Evolutionary conservation across 1,140 invertebrate species (phyloP), one percentile per base, ranked within the genome.

Genomic region (Musca vetustissima): DNA sequence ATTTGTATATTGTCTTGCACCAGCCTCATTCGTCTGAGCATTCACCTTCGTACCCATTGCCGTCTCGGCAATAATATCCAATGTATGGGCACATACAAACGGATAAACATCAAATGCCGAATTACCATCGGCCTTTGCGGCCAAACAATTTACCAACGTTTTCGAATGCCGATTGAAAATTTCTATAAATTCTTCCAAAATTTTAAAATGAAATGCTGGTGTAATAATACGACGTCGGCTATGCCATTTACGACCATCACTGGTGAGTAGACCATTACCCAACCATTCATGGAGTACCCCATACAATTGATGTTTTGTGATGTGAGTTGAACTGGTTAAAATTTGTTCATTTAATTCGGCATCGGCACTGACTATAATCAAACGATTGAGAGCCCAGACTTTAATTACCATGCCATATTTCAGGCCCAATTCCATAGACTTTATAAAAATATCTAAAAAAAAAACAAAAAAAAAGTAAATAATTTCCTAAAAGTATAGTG

Each of bases 121-220:
- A 32, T 67, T 64, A 14, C 74, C 76, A 70, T 80, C 78, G 13
- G 78, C 83, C 50, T 53, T 55, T 28, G 28, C 11, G 3, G 48
- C 49, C n/a, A 73, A 52, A 43, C 52, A 14, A 0, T 86, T 71
- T 0, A 88, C 78, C 64, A 93, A 80, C 15, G 85, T 82, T 4
- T 83, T 73, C 24, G 85, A 83, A 73, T 93, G 88, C 67, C 89
- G 85, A 71, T 89, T 87, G 77, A 93, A 91, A 2, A 91, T 84
- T 13, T 87, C 84, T 2, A 92, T 69, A 76, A 94, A 95, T 74
- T 91, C 87, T 70, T 93, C 88, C 4, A 95, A 82, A 59, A 95
- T 94, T 67, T 89, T 89, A 77, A 94, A 94, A 79, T 95, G 93
- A 78, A 95, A 95, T 0, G 91, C 89, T 24, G 92, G 91, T 2